Conservation (phyloP, 2,113 vertebrate genomes). For the Mus spicilegus region DNA sequence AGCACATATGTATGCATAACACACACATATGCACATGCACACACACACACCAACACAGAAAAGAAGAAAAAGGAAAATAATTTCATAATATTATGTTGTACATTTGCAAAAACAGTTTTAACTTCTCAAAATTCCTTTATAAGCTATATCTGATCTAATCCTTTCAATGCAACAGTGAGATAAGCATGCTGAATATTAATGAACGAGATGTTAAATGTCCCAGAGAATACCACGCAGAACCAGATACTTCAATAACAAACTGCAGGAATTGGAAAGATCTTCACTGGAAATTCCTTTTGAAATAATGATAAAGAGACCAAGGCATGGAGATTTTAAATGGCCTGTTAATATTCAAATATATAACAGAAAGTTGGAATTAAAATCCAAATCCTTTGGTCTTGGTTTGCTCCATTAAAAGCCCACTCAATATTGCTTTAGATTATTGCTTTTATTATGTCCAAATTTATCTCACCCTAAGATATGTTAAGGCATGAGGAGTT, state of each 20-base stretch:
- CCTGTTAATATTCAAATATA: constrained; percentile 46
- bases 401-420: constrained; percentile 61
- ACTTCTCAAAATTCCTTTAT: constrained; percentile 42
- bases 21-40: background rate
- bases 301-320: constrained; percentile 51
- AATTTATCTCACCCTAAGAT: constrained; percentile 69
- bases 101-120: constrained; percentile 57
- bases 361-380: constrained; percentile 62
- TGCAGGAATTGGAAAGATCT: constrained; percentile 6
- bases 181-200: constrained; percentile 29
- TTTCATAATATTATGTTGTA: background rate
- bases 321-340: constrained; percentile 33
- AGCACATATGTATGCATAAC: too few relatives aligned
- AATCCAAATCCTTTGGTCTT: constrained; percentile 57
- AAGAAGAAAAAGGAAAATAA: background rate
- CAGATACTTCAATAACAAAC: constrained; percentile 40
- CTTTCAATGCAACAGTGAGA: background rate
- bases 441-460: constrained; percentile 69
- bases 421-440: constrained; percentile 65
- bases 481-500: constrained; percentile 60
- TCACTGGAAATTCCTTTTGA: constrained; percentile 43
- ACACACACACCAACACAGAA: background rate
- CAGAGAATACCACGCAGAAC: background rate
- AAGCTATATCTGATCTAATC: constrained; percentile 32
- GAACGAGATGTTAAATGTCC: constrained; percentile 39